These are phyloP conservation scores for Ophion obscuratus DNA, from an alignment of 2,888 invertebrate genomes.

Conservation along the genomic window DNA sequence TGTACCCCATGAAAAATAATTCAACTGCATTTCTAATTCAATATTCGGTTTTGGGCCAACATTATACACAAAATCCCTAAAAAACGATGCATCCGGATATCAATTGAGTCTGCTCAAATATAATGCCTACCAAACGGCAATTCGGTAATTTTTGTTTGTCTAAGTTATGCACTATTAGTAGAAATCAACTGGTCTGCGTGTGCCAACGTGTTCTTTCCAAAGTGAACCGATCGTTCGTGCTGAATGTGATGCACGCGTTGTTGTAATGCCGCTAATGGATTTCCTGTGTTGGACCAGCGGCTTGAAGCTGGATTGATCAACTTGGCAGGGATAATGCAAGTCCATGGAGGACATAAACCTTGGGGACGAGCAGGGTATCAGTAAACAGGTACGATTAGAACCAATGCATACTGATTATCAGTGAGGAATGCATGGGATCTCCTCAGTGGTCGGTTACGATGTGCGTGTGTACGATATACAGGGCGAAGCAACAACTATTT, in stretches of 20 bases:
- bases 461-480: neutral
- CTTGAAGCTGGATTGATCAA: constrained; percentile 16
- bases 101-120: no score
- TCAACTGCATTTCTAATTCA: no score
- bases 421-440: constrained; percentile 38
- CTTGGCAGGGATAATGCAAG: constrained; percentile 37
- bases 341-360: constrained; percentile 22
- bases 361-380: constrained; percentile 18
- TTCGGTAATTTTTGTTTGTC: no score
- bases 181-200: neutral
- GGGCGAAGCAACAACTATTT: no score
- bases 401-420: constrained; percentile 14
- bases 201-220: neutral
- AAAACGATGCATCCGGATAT: no score
- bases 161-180: neutral
- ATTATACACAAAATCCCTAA: no score
- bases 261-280: constrained; percentile 32
- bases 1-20: no score
- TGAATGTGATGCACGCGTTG: neutral
- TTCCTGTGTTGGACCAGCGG: constrained; percentile 30
- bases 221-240: neutral
- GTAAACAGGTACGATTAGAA: neutral
- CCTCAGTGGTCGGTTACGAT: constrained; percentile 11
- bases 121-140: no score
- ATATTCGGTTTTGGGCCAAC: no score